phyloP scores from a whole-genome alignment of 1,140 invertebrate species.

The Asbolus verrucosus region DNA sequence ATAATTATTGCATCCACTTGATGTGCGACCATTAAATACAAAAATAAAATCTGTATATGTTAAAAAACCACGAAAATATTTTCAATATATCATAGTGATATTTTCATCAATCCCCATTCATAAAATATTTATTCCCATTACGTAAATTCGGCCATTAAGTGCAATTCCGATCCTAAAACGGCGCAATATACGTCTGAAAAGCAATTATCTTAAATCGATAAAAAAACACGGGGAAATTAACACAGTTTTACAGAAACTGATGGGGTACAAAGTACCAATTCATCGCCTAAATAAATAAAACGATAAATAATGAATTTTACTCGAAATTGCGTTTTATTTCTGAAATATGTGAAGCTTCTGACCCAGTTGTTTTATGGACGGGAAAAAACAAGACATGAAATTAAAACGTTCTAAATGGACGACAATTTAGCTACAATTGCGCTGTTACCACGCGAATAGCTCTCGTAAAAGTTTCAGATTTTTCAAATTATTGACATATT shows the following conservation, averaged over 20 bases:
- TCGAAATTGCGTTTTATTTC: conserved; percentile 18
- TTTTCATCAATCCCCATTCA: too few relatives aligned
- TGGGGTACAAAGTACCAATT: conserved; percentile 29
- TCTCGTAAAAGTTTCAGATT: background rate
- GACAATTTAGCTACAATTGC: too few relatives aligned
- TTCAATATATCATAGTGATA: too few relatives aligned
- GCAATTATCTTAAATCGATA: conserved; percentile 14
- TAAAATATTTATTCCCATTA: too few relatives aligned
- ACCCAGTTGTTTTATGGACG: conserved; percentile 15
- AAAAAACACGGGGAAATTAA: conserved; percentile 19
- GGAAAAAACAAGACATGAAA: conserved; percentile 23
- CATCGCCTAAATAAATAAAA: conserved; percentile 23
- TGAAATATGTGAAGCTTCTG: conserved; percentile 28
- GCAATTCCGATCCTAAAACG: background rate
- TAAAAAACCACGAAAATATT: background rate
- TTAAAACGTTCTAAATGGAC: conserved; percentile 5
- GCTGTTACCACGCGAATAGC: conserved; percentile 1
- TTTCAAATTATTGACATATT: too few relatives aligned
- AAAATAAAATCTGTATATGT: too few relatives aligned
- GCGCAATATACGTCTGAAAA: background rate
- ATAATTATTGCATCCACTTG: too few relatives aligned
- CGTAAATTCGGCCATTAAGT: background rate
- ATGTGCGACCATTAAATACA: too few relatives aligned
- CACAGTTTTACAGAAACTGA: conserved; percentile 19
- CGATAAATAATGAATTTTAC: conserved; percentile 31